Conservation (phyloP, 2,797 vertebrate species). For the Cygnus olor region DNA sequence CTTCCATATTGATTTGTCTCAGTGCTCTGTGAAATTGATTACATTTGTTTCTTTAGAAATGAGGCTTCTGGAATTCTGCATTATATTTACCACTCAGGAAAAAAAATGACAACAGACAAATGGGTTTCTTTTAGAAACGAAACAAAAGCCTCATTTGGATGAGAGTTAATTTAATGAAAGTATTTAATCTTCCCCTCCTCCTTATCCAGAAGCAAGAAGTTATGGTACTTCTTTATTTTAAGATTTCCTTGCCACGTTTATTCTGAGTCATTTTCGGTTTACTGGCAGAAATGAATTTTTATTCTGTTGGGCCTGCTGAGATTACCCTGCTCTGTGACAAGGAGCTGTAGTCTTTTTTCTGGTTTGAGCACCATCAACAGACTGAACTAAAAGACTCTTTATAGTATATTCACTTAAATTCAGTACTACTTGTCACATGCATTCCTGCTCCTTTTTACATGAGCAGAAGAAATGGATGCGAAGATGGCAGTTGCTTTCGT, state of each 20-base stretch:
- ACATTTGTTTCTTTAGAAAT: conserved; percentile 44
- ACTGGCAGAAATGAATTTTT: conserved; percentile 42
- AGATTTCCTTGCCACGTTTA: conserved; percentile 45
- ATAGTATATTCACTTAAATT: not conserved
- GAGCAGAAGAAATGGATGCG: not conserved
- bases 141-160: conserved; percentile 40
- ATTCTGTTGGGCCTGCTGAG: conserved; percentile 11
- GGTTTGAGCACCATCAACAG: not conserved
- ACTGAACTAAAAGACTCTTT: not conserved
- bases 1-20: conserved; percentile 64
- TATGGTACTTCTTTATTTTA: conserved; percentile 43
- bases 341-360: not conserved
- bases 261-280: conserved; percentile 47
- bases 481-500: not conserved
- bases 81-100: conserved; percentile 30
- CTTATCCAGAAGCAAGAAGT: conserved; percentile 20
- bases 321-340: conserved; percentile 1
- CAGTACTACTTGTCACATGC: not conserved
- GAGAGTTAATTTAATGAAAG: conserved; percentile 66
- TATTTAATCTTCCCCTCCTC: conserved; percentile 61
- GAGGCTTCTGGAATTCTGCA: conserved; percentile 42
- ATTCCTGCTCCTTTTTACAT: not conserved
- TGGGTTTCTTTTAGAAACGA: conserved; percentile 17
- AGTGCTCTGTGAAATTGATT: conserved; percentile 46
- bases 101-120: conserved; percentile 14